phyloP scores from a whole-genome alignment of 2,888 invertebrate species.

The Nycteola revayana region DNA sequence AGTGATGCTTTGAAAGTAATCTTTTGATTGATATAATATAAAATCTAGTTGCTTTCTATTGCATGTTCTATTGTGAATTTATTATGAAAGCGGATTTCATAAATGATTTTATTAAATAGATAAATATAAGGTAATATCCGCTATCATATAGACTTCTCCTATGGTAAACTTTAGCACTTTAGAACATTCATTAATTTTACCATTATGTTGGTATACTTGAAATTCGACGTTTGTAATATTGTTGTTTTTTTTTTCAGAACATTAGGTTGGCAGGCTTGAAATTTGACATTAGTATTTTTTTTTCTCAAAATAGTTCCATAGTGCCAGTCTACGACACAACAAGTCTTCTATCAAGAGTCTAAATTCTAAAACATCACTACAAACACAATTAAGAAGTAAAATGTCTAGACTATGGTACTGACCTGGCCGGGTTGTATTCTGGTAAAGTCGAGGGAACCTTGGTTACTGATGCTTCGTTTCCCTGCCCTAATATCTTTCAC shows the following conservation, averaged over 20 bases:
- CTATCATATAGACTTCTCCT: constrained; percentile 39
- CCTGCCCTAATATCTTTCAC: constrained; percentile 96
- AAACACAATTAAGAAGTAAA: constrained; percentile 44
- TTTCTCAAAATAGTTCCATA: neutral
- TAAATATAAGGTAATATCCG: constrained; percentile 37
- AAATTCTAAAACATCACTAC: constrained; percentile 74
- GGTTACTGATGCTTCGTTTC: constrained; percentile 85
- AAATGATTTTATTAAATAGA: constrained; percentile 4
- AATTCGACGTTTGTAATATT: constrained; percentile 5
- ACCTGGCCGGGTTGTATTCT: constrained; percentile 76
- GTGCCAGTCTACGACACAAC: constrained; percentile 4
- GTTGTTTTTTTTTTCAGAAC: neutral
- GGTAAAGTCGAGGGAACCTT: constrained; percentile 72
- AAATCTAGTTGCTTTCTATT: constrained; percentile 48
- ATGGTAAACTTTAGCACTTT: constrained; percentile 7
- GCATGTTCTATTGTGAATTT: constrained; percentile 34
- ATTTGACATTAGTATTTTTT: neutral
- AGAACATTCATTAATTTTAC: too few relatives aligned
- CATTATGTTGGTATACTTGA: too few relatives aligned
- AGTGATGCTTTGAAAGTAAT: constrained; percentile 65
- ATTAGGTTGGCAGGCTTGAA: neutral
- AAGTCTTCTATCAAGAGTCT: constrained; percentile 43
- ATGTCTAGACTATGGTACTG: constrained; percentile 44
- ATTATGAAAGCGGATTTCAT: constrained; percentile 46
- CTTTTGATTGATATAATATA: constrained; percentile 38